Conservation (phyloP, 2,797 vertebrate species). For the Hydrophis major region DNA sequence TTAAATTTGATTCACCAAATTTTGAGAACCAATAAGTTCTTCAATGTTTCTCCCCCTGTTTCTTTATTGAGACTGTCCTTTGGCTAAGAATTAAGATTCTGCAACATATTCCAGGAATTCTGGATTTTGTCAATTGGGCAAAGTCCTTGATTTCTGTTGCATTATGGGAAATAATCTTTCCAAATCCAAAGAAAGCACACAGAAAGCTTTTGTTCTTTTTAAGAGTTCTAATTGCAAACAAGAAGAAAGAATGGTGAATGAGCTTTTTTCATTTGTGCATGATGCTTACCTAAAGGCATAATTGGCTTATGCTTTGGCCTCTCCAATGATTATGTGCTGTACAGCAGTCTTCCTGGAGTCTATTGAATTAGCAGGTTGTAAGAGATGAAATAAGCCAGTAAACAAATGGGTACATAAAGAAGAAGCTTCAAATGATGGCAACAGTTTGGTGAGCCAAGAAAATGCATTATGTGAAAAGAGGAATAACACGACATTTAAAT, state of each 20-base stretch:
- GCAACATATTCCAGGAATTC: not conserved
- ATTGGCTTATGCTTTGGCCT: slow-evolving; percentile 27
- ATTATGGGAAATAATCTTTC: not conserved
- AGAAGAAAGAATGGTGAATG: not conserved
- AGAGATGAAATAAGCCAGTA: not conserved
- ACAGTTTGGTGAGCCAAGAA: slow-evolving; percentile 4
- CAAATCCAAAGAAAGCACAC: slow-evolving; percentile 29
- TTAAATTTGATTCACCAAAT: slow-evolving; percentile 6
- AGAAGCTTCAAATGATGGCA: slow-evolving; percentile 7
- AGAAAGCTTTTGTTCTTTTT: slow-evolving; percentile 2
- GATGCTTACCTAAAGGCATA: slow-evolving; percentile 3
- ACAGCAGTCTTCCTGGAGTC: not conserved
- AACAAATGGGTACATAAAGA: not conserved
- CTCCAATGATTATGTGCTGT: slow-evolving; percentile 4
- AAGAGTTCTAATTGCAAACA: not conserved
- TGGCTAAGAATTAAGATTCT: not conserved
- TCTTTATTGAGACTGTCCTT: not conserved
- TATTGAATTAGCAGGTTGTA: not conserved
- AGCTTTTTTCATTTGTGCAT: not conserved
- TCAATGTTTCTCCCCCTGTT: not conserved
- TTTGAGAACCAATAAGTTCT: slow-evolving; percentile 22
- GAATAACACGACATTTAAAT: not conserved
- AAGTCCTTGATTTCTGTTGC: not conserved
- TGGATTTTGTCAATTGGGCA: not conserved
- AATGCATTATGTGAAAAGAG: not conserved